A percentile compares a stretch with the other conserved stretches of the same genome.
Conservation (phyloP, 1,140 invertebrate genomes). For the Neodiprion fabricii region DNA sequence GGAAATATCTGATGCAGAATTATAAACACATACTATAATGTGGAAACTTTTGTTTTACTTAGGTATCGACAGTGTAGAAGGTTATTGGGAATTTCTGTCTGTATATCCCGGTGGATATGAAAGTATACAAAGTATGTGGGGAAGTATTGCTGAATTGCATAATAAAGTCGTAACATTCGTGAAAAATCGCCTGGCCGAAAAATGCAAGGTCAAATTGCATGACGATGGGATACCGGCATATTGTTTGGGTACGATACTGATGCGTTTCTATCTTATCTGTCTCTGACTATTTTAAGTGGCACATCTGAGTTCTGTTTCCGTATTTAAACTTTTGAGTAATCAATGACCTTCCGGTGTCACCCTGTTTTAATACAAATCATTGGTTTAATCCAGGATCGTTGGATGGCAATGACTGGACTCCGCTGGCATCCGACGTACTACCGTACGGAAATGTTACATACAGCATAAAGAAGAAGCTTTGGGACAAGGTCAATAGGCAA, state of each 20-base stretch:
- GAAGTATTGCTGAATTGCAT: slow-evolving; percentile 62
- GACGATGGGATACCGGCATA: slow-evolving; percentile 61
- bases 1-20: neutral
- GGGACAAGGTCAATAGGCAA: slow-evolving; percentile 59
- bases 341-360: slow-evolving; percentile 15
- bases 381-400: slow-evolving; percentile 60
- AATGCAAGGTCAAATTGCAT: slow-evolving; percentile 46
- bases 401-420: slow-evolving; percentile 67
- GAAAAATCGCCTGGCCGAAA: slow-evolving; percentile 43
- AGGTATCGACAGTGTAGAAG: slow-evolving; percentile 54
- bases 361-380: slow-evolving; percentile 21
- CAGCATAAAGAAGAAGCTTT: slow-evolving; percentile 65
- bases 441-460: slow-evolving; percentile 65
- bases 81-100: slow-evolving; percentile 68
- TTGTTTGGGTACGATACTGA: slow-evolving; percentile 62
- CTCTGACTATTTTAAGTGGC: neutral
- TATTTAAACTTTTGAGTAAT: slow-evolving; percentile 5
- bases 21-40: slow-evolving; percentile 9
- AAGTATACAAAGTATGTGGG: slow-evolving; percentile 62
- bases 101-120: slow-evolving; percentile 63
- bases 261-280: neutral
- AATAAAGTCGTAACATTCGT: slow-evolving; percentile 65
- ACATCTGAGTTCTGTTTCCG: neutral
- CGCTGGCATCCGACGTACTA: slow-evolving; percentile 62
- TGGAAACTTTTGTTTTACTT: slow-evolving; percentile 22